phyloP scores from a whole-genome alignment of 2,797 vertebrate genomes.

The Prionace glauca region DNA sequence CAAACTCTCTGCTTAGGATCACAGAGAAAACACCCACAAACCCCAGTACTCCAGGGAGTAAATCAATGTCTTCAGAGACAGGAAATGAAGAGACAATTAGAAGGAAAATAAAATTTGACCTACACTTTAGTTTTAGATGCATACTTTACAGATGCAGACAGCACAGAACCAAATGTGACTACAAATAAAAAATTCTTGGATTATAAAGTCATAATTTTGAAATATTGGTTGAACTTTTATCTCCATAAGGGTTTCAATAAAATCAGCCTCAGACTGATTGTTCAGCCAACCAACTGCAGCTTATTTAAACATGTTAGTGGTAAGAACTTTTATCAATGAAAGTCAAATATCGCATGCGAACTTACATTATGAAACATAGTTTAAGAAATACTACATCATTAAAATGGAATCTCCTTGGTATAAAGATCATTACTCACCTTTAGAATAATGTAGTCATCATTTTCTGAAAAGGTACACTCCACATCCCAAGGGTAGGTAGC shows the following conservation, averaged over 20 bases:
- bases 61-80: background rate
- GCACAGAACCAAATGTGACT: background rate
- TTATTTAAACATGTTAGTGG: background rate
- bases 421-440: slow-evolving; percentile 36
- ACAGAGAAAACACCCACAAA: background rate
- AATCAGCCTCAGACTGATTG: background rate
- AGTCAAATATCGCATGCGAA: slow-evolving; percentile 25
- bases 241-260: background rate
- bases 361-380: background rate
- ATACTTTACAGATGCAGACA: background rate
- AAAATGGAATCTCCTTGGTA: slow-evolving; percentile 28
- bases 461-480: slow-evolving; percentile 39
- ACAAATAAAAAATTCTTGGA: background rate
- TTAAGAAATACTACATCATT: background rate
- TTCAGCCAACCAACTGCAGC: background rate
- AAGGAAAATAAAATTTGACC: background rate
- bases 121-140: background rate
- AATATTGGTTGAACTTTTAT: background rate
- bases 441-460: slow-evolving; percentile 35
- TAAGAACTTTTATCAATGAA: background rate
- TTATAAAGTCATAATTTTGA: background rate
- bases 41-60: background rate
- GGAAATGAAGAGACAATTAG: background rate
- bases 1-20: background rate
- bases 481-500: slow-evolving; percentile 38